Base-by-base conservation (phyloP, 35 echinoderm and acorn worm species). In the Heliocidaris erythrogramma region DNA sequence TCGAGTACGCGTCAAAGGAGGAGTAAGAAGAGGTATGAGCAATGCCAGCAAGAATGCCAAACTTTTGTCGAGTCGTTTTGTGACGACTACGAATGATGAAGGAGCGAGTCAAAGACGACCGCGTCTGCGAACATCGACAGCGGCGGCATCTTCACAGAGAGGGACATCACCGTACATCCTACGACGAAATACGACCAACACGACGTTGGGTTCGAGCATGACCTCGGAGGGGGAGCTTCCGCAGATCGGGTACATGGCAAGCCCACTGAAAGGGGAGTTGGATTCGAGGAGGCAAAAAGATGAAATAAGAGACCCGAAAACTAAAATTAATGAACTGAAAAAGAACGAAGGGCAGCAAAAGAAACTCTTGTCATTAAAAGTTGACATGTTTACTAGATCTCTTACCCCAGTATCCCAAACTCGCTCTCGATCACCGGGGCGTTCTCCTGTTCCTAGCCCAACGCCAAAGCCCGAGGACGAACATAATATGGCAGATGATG, bases 1-100 rank as follows among this genome's bases (percentile, higher is more conserved):
- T 48, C 94, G 93, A 14, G 95, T 99, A 27, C 92, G 96, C 31
- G 94, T 53, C 4, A 97, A 97, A 85, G 96, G 98, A 65, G 92
- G 95, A 14, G 87, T 59, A 0, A 86, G 92, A 69, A 59, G 50
- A 30, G 93, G 93, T 2, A 48, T 90, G 50, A 90, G 11, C 24
- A 47, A 56, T 2, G 50, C 59, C 7, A 94, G 94, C 52, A 97
- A 94, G 10, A 94, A 96, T 48, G 93, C 95, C 7, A 29, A 88
- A 31, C 27, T 93, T 48, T 59, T 96, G 27, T 94, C 93, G 49
- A 89, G 47, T 89, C 87, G 87, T 32, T 89, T 89, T 30, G 31
- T 32, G 16, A 47, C 87, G 32, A 89, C 47, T 32, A 12, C 87
- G 7, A 78, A 78, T 24, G 87, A 42, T 7, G 11, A 32, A 48